phyloP scores from a whole-genome alignment of 2,888 invertebrate species.

The Lepidochitona cinerea region DNA sequence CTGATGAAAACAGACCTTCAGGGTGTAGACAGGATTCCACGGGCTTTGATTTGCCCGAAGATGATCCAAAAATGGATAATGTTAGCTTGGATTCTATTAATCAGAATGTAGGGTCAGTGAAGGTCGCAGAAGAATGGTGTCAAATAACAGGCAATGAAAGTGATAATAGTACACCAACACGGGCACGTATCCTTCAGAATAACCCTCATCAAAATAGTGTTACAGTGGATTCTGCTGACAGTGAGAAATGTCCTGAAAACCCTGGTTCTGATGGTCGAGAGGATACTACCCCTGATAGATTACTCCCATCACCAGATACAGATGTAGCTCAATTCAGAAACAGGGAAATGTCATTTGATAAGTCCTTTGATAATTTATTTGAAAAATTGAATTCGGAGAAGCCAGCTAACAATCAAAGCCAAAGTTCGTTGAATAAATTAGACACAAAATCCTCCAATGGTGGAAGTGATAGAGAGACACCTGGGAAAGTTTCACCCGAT shows the following conservation, averaged over 20 bases:
- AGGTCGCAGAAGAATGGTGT: neutral
- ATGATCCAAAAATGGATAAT: neutral
- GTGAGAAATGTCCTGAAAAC: neutral
- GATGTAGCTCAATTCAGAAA: constrained; percentile 22
- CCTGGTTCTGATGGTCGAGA: neutral
- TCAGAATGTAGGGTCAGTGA: neutral
- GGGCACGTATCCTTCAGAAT: neutral
- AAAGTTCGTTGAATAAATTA: neutral
- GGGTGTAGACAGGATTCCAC: neutral
- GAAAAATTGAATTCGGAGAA: constrained; percentile 56
- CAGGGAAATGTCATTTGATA: constrained; percentile 55
- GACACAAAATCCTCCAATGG: neutral
- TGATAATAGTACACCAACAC: neutral
- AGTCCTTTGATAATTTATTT: constrained; percentile 56
- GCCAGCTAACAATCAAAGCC: constrained; percentile 35
- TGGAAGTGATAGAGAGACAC: neutral
- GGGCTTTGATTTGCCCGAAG: neutral
- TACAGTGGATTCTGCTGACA: neutral
- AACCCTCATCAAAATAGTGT: neutral
- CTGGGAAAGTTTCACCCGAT: neutral
- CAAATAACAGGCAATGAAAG: neutral
- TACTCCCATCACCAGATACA: neutral
- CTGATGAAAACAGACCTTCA: neutral
- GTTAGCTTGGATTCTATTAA: neutral
- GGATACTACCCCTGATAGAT: neutral